Conservation (phyloP, 1,140 invertebrate species). For the Campoletis sonorensis region DNA sequence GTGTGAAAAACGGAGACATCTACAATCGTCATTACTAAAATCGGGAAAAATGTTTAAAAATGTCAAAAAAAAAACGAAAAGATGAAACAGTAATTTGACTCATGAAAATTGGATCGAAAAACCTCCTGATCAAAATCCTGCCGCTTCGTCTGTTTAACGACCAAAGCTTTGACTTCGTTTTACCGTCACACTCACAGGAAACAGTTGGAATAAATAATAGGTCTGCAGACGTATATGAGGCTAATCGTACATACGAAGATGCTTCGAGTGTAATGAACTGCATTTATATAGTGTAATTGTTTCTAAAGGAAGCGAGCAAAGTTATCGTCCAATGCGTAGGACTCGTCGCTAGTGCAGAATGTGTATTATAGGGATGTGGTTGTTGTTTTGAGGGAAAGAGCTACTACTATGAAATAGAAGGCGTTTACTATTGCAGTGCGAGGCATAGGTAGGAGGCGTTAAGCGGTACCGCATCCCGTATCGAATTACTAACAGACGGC, state of each 20-base stretch:
- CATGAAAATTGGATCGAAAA: no score
- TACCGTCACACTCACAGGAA: not conserved
- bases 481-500: conserved; percentile 22
- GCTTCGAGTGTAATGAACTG: not conserved
- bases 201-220: not conserved
- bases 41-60: no score
- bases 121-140: no score
- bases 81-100: no score
- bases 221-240: not conserved
- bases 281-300: not conserved
- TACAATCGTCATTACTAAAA: no score
- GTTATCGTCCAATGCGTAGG: not conserved
- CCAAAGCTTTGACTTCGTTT: not conserved
- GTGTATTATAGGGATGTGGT: not conserved
- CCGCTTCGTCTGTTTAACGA: no score
- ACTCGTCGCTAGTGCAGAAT: not conserved
- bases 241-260: no score
- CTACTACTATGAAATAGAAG: not conserved
- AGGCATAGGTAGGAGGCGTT: not conserved
- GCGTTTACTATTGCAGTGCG: not conserved
- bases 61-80: no score
- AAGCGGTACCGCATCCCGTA: conserved; percentile 8
- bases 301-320: not conserved
- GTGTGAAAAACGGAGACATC: no score
- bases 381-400: conserved; percentile 15